Percentiles rank a stretch among this genome's conserved stretches.
Evolutionary conservation across 2,888 invertebrate genomes (phyloP).

Genomic region (Plusia festucae): DNA sequence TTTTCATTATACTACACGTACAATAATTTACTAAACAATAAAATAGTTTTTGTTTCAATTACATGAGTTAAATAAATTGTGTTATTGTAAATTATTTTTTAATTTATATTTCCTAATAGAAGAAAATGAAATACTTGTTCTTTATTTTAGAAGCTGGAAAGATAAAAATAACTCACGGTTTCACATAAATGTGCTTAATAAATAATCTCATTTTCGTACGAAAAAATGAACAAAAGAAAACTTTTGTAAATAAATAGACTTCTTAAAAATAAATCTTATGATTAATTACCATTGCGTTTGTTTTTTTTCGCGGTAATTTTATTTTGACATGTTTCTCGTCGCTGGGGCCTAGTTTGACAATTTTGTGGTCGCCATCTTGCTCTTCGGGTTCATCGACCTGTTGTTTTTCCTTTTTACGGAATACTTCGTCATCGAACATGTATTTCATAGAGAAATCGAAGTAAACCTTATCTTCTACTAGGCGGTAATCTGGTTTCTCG

Average conservation of each 20-base stretch:
- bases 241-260: constrained; percentile 10
- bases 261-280: constrained; percentile 85
- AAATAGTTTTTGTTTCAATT: too few species aligned
- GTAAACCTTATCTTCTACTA: constrained; percentile 83
- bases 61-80: too few species aligned
- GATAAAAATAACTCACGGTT: background rate
- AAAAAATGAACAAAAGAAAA: constrained; percentile 6
- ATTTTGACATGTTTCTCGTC: constrained; percentile 61
- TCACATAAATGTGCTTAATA: background rate
- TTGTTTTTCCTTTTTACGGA: constrained; percentile 32
- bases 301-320: constrained; percentile 71
- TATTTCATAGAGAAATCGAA: constrained; percentile 83
- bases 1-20: too few species aligned
- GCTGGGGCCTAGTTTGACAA: constrained; percentile 44
- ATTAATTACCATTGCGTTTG: constrained; percentile 85
- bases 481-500: constrained; percentile 79
- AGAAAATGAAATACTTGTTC: too few species aligned
- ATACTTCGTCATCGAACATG: constrained; percentile 66
- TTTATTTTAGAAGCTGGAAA: too few species aligned
- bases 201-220: background rate
- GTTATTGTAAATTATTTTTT: too few species aligned
- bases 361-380: constrained; percentile 41
- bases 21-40: too few species aligned
- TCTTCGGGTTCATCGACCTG: constrained; percentile 14
- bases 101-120: too few species aligned